These are phyloP conservation scores for Trissolcus basalis DNA, from an alignment of 1,140 invertebrate genomes.

Conservation along the genomic window DNA sequence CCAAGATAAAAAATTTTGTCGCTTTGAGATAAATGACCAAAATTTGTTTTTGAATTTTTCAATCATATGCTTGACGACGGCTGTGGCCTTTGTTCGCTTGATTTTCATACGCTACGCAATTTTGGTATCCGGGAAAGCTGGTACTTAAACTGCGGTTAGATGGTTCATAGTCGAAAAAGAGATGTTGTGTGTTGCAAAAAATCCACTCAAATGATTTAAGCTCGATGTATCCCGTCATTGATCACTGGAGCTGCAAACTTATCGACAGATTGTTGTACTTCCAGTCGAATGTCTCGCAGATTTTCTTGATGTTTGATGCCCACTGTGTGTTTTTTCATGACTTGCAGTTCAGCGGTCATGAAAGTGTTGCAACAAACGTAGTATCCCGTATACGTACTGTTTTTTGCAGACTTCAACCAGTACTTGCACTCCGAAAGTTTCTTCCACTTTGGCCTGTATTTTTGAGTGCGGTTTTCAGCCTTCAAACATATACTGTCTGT, in stretches of 20 bases:
- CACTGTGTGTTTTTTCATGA: too few relatives aligned
- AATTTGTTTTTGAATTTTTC: background rate
- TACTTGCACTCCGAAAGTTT: too few relatives aligned
- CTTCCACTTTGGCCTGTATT: too few relatives aligned
- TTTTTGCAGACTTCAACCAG: too few relatives aligned
- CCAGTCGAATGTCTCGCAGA: background rate
- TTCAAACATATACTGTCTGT: too few relatives aligned
- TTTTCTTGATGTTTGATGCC: background rate
- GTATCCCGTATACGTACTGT: too few relatives aligned
- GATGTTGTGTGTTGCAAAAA: background rate
- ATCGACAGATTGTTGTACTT: background rate
- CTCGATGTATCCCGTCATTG: background rate
- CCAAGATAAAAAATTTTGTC: conserved; percentile 12
- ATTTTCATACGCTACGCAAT: conserved; percentile 32
- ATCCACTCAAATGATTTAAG: background rate
- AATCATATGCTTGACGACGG: conserved; percentile 32
- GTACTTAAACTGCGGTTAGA: background rate
- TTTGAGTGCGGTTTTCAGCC: too few relatives aligned
- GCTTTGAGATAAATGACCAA: background rate
- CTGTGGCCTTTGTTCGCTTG: conserved; percentile 43
- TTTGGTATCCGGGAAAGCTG: conserved; percentile 44
- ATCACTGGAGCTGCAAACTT: background rate
- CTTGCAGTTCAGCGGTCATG: too few relatives aligned
- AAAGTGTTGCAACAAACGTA: too few relatives aligned
- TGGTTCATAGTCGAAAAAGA: background rate